Evolutionary conservation across 1,140 invertebrate species (phyloP).

Genomic region (Patella vulgata): DNA sequence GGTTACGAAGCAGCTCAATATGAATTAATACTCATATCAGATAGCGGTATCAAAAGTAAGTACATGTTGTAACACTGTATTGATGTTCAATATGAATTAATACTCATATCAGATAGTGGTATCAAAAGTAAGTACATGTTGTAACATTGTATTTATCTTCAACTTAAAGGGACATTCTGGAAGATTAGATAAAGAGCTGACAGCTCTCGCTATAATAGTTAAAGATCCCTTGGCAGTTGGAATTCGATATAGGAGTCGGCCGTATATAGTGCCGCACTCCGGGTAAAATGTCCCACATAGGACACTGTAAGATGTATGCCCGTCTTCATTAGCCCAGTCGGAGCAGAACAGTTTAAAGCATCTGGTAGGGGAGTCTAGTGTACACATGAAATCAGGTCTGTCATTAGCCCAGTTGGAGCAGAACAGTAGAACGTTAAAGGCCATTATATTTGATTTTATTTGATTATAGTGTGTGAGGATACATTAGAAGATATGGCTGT

Average conservation of each 20-base stretch:
- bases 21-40: constrained; percentile 94
- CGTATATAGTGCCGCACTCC: neutral
- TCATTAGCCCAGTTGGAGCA: neutral
- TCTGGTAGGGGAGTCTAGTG: too few relatives aligned
- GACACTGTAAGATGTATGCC: too few relatives aligned
- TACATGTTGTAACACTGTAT: too few relatives aligned
- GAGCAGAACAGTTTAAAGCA: too few relatives aligned
- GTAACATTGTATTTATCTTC: too few relatives aligned
- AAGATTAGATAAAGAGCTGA: too few relatives aligned
- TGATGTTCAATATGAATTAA: constrained; percentile 89
- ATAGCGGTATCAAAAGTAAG: constrained; percentile 92
- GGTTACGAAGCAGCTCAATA: constrained; percentile 91
- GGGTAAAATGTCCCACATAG: too few relatives aligned
- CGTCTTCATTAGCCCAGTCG: too few relatives aligned
- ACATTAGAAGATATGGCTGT: constrained; percentile 95
- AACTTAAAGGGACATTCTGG: constrained; percentile 91
- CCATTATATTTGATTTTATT: neutral
- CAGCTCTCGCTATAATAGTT: too few relatives aligned
- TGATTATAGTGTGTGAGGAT: constrained; percentile 86
- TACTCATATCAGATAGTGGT: constrained; percentile 96
- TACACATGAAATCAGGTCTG: too few relatives aligned
- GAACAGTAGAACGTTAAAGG: neutral
- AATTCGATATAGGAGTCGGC: too few relatives aligned
- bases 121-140: constrained; percentile 87
- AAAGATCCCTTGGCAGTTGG: too few relatives aligned